Evolutionary conservation across 1,140 invertebrate species (phyloP), one percentile per base, ranked within the genome.

Genomic region (Camponotus vicinus): DNA sequence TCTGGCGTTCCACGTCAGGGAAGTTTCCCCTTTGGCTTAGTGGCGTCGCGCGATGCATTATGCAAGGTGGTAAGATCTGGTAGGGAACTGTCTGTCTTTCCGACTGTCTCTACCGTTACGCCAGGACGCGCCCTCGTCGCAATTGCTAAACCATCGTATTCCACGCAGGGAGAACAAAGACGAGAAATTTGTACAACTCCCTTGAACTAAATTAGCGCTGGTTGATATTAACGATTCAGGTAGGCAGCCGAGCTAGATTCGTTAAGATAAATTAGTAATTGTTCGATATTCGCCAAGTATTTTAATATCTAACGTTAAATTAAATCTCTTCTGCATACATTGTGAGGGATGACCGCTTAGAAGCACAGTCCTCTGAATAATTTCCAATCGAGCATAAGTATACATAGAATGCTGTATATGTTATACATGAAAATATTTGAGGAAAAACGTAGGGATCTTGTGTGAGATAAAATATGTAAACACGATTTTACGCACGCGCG

Each of bases 1-100:
- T 18, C 37, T 87, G 88, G 71, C 88, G 82, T 90, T 73, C 18
- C 86, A 52, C 61, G 66, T 90, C 88, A 82, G 52, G 34, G 52
- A 90, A 90, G 82, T 90, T 90, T 78, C 88, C 59, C 83, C 86
- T 88, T 90, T 90, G 80, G 61, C 80, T 85, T 88, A 90, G 83
- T 77, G 42, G 66, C 76, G 61, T 78, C 89, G 70, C 82, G 37
- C 73, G 76, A 90, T 90, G 89, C 88, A 90, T 90, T 90, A 90
- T 90, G 89, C 89, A 90, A 70, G 84, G 86, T 83, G 75, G 73
- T 59, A 79, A 79, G 61, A 84, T 52, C 85, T 75, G 9, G 45
- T 52, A 85, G 77, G 64, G 37, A 61, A 76, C 66, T 80, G 59
- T 27, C 57, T 69, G 86, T 80, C 86, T 84, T 55, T 78, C 75